Evolutionary conservation across 2,888 invertebrate species (phyloP), one percentile per base, ranked within the genome.

Genomic region (Melipona bicolor): DNA sequence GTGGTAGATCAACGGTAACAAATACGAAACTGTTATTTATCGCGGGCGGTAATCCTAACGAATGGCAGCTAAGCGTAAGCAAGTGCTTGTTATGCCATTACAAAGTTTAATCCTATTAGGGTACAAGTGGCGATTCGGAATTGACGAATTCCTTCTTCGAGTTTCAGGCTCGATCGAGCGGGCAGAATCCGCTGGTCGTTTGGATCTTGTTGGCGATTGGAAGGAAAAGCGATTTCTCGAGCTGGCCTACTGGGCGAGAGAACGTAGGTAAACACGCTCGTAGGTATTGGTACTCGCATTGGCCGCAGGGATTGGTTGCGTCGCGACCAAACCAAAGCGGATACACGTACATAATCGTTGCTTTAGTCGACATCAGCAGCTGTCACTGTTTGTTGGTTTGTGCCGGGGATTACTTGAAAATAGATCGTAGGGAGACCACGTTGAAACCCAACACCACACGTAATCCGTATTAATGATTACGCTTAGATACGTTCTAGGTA

Each of bases 341-440:
- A 89, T 87, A 87, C 88, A 72, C 70, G 84, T 84, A 72, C 68
- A 81, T 84, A 81, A 81, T 84, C 82, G 83, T 81, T 78, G 73
- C 79, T 43, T 74, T 73, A 62, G 67, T 81, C 77, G 79, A 90
- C 91, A 90, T 93, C 91, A 93, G 91, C 94, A 94, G 94, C 94
- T 94, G 94, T 91, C 91, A 91, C 90, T 93, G 91, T 93, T 93
- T 93, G 94, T 93, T 93, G 94, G 92, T 92, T 93, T 92, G 92
- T 91, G 87, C 82, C 83, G 86, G 91, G 93, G 93, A 93, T 94
- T 94, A 94, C 91, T 92, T 90, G 92, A 91, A 92, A 93, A 93
- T 93, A 93, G 91, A 92, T 92, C 89, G 87, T 84, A 82, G 90
- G 89, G 88, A 87, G 84, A 83, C 81, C 91, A 84, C 74, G 59